Percentiles rank a stretch among this genome's conserved stretches.
Conservation (phyloP, 2,797 vertebrate species). For the Parauchenoglanis punctatus region DNA sequence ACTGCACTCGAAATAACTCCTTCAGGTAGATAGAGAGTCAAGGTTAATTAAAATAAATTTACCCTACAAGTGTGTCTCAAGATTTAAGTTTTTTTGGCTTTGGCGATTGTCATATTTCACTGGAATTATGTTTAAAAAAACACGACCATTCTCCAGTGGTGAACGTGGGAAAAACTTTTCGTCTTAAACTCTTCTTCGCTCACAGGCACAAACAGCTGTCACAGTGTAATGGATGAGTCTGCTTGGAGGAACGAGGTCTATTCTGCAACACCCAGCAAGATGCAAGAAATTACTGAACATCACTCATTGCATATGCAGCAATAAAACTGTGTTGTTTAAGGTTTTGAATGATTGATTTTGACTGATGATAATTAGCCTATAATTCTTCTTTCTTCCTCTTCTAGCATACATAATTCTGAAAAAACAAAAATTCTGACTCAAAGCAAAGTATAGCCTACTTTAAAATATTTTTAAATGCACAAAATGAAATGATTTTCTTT, state of each 20-base stretch:
- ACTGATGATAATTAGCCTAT: background rate
- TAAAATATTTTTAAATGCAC: background rate
- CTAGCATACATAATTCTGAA: background rate
- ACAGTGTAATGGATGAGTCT: slow-evolving; percentile 73
- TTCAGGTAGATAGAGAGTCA: background rate
- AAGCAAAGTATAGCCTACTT: background rate
- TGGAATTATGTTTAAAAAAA: background rate
- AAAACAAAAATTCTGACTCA: background rate
- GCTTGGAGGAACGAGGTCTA: slow-evolving; percentile 61
- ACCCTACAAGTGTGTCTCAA: too few species aligned
- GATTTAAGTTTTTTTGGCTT: too few species aligned
- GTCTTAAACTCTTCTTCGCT: slow-evolving; percentile 68
- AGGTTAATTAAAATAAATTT: background rate
- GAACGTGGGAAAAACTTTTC: slow-evolving; percentile 50
- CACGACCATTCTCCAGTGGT: background rate
- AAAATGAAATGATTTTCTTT: background rate
- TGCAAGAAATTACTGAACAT: slow-evolving; percentile 18
- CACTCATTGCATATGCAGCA: background rate
- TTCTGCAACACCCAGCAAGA: background rate
- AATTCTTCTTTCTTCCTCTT: background rate
- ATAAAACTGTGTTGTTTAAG: background rate
- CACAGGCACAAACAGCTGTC: slow-evolving; percentile 67
- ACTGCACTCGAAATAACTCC: too few species aligned
- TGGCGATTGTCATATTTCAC: background rate
- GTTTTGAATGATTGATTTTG: background rate